Base-by-base conservation (phyloP, 1,140 invertebrate genomes). In the Chymomyza costata region DNA sequence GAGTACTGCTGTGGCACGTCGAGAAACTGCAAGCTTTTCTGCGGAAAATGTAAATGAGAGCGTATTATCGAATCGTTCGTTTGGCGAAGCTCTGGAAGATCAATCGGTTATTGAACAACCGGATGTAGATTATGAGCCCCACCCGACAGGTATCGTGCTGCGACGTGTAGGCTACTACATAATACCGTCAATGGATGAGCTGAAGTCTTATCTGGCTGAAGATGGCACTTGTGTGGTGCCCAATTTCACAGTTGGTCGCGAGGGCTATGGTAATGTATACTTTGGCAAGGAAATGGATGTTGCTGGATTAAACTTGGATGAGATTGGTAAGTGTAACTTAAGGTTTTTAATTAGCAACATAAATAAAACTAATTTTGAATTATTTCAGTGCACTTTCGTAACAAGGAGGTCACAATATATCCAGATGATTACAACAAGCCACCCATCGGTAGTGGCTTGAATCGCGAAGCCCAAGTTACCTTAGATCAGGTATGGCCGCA, bases 401-500 rank as follows among this genome's bases (percentile, higher is more conserved):
- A 93, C 76, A 93, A 93, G 69, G 92, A 94, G 86, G 89, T 94
- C 1, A 90, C 91, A 13, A 88, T 93, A 31, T 93, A 93, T 86
- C 91, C 91, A 0, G 90, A 92, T 52, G 92, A 93, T 51, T 86
- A 87, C 1, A 88, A 89, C 44, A 93, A 92, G 86, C 89, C 96
- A 10, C 89, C 93, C 0, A 85, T 95, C 5, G 97, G 97, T 0
- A 86, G 91, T 47, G 97, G 94, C 0, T 86, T 99, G 2, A 99
- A 99, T 87, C 89, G 95, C 15, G 91, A 91, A 25, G 97, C 98
- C 2, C 93, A 98, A 85, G 93, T 96, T 1, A 98, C 96, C 0
- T 85, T 99, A 25, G 95, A 99, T 84, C 89, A 94, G 65, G 95
- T 99, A 1, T 99, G 95, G 94, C 97, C 98, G 0, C 87, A 91